Base-by-base conservation (phyloP, 1,140 invertebrate genomes). In the Campoletis sonorensis region DNA sequence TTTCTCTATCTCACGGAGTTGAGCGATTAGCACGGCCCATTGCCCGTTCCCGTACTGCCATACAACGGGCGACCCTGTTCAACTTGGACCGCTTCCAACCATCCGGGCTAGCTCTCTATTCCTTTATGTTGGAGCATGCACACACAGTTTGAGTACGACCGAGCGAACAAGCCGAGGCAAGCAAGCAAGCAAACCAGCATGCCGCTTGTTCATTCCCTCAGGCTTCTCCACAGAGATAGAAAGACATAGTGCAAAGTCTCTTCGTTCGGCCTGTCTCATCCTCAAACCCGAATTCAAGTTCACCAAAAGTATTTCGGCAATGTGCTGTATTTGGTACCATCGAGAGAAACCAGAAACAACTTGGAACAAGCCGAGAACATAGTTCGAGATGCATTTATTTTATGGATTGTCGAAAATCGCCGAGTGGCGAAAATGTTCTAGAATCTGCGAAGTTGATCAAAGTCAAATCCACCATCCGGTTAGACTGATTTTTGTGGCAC, bases 21-120 rank as follows among this genome's bases (percentile, higher is more conserved):
- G 88, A 88, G 84, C 89, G 90, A 91, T 91, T 91, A 91, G 88
- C 85, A 89, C 88, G 87, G 87, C 83, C 87, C 90, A 90, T 91
- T 88, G 89, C 89, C 80, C 67, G 85, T 86, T 87, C 85, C 86
- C 88, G 27, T 87, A 84, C 77, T 84, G 83, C 86, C 86, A 86
- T 84, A 82, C 84, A 87, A 88, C 87, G 82, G 16, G 82, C 84
- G 85, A 87, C 86, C 85, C 87, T 87, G 87, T 89, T 87, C 87
- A 89, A 90, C 86, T 91, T 91, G 89, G 88, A 90, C 71, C 85
- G 83, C 49, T 88, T 90, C 89, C 89, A 91, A 89, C 82, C 81
- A 85, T 84, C 84, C 85, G 84, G 27, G 61, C 61, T 64, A 15
- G 61, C 23, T 67, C 61, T 27, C 86, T 79, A 87, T 86, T 67